Conservation (phyloP, 2,797 vertebrate genomes). For the Rhincodon typus region DNA sequence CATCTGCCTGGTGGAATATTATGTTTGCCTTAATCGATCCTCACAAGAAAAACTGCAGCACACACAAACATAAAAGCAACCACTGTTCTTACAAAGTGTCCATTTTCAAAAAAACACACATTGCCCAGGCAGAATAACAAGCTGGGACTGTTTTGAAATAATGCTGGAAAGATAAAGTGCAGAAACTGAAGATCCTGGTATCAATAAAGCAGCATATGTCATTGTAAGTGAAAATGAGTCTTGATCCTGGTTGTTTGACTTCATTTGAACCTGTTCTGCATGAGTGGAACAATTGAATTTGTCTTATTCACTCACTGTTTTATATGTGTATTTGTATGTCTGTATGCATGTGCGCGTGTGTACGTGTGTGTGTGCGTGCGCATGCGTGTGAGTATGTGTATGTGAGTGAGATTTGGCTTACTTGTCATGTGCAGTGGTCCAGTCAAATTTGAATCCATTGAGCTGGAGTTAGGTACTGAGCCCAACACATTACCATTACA, state of each 20-base stretch:
- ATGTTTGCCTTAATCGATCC: neutral
- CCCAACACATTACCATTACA: neutral
- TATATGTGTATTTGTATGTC: too few relatives aligned
- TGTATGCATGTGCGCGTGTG: neutral
- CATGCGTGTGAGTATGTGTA: neutral
- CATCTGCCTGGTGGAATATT: neutral
- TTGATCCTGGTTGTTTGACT: neutral
- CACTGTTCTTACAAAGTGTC: neutral
- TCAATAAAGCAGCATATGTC: neutral
- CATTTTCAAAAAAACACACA: neutral
- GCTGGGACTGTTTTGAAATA: neutral
- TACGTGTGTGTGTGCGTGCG: neutral
- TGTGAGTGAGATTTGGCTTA: neutral
- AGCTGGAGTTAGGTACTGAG: neutral
- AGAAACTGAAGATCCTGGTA: neutral
- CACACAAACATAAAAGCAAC: neutral
- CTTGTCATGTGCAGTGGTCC: neutral
- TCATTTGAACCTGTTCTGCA: neutral
- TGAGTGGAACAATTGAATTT: neutral
- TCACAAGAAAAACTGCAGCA: neutral
- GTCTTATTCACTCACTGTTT: neutral
- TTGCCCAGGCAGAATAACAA: neutral
- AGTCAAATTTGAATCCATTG: neutral
- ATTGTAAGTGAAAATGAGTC: neutral
- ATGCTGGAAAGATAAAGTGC: neutral